Evolutionary conservation across 2,797 vertebrate species (phyloP), one percentile per base, ranked within the genome.

Genomic region (Periophthalmus magnuspinnatus): DNA sequence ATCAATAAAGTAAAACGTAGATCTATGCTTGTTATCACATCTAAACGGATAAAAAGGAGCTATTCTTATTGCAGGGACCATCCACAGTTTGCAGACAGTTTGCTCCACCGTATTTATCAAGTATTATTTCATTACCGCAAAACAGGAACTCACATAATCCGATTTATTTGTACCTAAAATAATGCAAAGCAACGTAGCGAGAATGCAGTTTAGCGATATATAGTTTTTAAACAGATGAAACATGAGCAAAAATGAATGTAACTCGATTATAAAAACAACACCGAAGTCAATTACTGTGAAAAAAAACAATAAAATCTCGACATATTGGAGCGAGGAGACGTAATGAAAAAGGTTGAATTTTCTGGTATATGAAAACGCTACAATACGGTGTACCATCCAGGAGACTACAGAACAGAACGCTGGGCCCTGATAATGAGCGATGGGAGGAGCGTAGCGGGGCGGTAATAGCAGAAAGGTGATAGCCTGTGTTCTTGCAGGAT

Each of bases 401-500:
- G 71, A 71, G 71, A 76, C 69, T 55, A 28, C 72, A 52, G 68
- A 33, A 28, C 72, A 52, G 68, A 33, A 69, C 70, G 34, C n/a
- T 69, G 78, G 81, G 68, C 65, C 68, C 77, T 28, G n/a, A 34
- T 75, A 84, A 89, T 88, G 81, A 85, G 73, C 70, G 69, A 16
- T 5, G 70, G 73, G 79, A 82, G 79, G 72, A 70, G 66, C 78
- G 73, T 65, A 60, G 74, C 50, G 74, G 38, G 41, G 60, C 11
- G 41, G 19, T 32, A 47, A 66, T 74, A 82, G 76, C 66, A 67
- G 75, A 2, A 14, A 74, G 70, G 65, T 32, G 70, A 45, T 41
- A 41, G 38, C 11, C 79, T 38, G 63, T 81, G 76, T 86, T 79
- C 79, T 84, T 63, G 80, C 66, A 67, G 76, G 68, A 70, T 19